A percentile compares a stretch with the other conserved stretches of the same genome.
phyloP scores from a whole-genome alignment of 2,888 invertebrate species.

The Anarsia innoxiella region DNA sequence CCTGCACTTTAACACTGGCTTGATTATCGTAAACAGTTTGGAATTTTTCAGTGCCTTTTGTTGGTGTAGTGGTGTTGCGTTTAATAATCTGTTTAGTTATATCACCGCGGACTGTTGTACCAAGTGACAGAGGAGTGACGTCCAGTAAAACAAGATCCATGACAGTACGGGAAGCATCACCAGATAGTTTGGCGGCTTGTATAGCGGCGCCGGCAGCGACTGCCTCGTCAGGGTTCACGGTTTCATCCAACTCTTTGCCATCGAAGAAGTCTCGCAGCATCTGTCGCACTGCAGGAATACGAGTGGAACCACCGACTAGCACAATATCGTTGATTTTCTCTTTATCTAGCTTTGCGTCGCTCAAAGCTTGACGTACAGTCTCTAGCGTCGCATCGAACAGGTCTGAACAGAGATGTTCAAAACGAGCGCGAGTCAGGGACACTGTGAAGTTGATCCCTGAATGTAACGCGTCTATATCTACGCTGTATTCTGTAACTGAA shows the following conservation, averaged over 20 bases:
- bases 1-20: background rate
- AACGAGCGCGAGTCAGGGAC: slow-evolving; percentile 78
- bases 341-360: slow-evolving; percentile 83
- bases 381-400: slow-evolving; percentile 79
- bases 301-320: slow-evolving; percentile 83
- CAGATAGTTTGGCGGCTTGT: too few relatives aligned
- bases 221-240: too few relatives aligned
- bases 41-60: background rate
- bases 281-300: slow-evolving; percentile 83
- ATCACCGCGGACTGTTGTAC: too few relatives aligned
- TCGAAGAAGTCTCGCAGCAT: slow-evolving; percentile 80
- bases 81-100: background rate
- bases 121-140: too few relatives aligned
- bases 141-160: too few relatives aligned
- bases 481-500: slow-evolving; percentile 79
- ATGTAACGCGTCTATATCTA: slow-evolving; percentile 81
- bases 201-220: too few relatives aligned
- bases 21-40: background rate
- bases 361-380: slow-evolving; percentile 77
- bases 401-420: slow-evolving; percentile 81
- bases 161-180: too few relatives aligned
- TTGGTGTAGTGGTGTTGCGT: slow-evolving; percentile 1
- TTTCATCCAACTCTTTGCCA: too few relatives aligned
- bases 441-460: slow-evolving; percentile 79
- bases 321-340: slow-evolving; percentile 81